A percentile compares a stretch with the other conserved stretches of the same genome.
Evolutionary conservation across 2,113 vertebrate genomes (phyloP).

Genomic region (Calcarius ornatus): DNA sequence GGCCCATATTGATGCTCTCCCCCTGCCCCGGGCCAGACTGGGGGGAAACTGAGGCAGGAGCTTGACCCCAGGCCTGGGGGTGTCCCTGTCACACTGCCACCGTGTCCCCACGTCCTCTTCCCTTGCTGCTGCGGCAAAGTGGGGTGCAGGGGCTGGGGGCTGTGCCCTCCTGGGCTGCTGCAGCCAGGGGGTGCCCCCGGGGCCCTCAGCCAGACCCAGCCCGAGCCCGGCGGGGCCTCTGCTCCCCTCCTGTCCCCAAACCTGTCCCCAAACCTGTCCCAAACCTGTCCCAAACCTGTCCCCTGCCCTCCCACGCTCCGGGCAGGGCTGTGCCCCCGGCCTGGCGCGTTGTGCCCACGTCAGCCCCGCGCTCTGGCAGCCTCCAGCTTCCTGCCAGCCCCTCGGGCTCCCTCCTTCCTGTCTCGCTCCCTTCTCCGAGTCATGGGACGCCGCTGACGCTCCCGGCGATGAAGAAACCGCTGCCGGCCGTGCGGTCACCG

Average conservation of each 20-base stretch:
- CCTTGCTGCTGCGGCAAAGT: not conserved
- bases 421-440: not conserved
- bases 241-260: not conserved
- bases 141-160: accelerated
- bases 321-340: accelerated
- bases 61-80: not conserved
- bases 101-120: accelerated
- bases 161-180: not conserved
- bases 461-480: slow-evolving; percentile 30
- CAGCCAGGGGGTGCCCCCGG: not conserved
- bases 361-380: not conserved
- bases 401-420: not conserved
- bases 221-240: accelerated
- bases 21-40: not conserved
- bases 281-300: accelerated
- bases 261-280: too few relatives aligned
- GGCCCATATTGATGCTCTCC: not conserved
- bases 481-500: not conserved
- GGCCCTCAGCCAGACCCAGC: not conserved
- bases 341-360: not conserved
- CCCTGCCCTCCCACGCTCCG: accelerated
- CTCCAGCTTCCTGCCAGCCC: not conserved
- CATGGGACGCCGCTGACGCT: slow-evolving; percentile 23
- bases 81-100: not conserved
- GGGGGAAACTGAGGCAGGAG: not conserved